These are phyloP conservation scores for Numenius arquata DNA, from an alignment of 2,113 vertebrate species.

Conservation along the genomic window DNA sequence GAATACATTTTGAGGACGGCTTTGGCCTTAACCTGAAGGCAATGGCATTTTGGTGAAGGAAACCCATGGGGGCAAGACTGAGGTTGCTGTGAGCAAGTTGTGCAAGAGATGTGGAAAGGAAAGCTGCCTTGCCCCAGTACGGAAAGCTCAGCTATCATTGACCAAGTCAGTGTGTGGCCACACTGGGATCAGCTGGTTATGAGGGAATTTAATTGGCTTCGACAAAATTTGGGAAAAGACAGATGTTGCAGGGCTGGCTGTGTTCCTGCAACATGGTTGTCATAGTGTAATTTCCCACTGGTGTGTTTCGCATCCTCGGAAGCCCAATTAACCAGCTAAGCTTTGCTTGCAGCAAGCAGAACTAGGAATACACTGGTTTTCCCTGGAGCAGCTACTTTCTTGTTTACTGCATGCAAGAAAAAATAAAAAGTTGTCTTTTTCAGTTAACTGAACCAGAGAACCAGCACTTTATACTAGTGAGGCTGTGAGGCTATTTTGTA, in stretches of 20 bases:
- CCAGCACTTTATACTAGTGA: background rate
- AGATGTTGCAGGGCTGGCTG: slow-evolving; percentile 45
- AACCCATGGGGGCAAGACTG: background rate
- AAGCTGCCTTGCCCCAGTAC: background rate
- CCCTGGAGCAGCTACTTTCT: background rate
- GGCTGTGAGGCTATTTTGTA: background rate
- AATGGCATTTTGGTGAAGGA: background rate
- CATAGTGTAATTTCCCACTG: background rate
- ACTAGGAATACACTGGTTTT: background rate
- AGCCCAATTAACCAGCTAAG: slow-evolving; percentile 37
- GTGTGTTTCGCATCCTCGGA: background rate
- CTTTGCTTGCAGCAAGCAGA: background rate
- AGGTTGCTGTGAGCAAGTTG: accelerated
- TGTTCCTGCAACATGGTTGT: background rate
- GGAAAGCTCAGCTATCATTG: background rate
- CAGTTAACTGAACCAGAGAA: background rate
- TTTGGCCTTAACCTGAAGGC: background rate
- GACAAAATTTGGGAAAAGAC: slow-evolving; percentile 30
- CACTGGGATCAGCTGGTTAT: slow-evolving; percentile 20
- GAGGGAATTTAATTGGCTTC: background rate
- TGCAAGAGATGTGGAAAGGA: background rate
- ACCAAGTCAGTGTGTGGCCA: background rate
- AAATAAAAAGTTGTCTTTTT: background rate
- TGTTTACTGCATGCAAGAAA: background rate
- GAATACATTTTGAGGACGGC: background rate